These are phyloP conservation scores for Sebastes jordani DNA, from an alignment of 2,797 vertebrate species.

Conservation along the genomic window DNA sequence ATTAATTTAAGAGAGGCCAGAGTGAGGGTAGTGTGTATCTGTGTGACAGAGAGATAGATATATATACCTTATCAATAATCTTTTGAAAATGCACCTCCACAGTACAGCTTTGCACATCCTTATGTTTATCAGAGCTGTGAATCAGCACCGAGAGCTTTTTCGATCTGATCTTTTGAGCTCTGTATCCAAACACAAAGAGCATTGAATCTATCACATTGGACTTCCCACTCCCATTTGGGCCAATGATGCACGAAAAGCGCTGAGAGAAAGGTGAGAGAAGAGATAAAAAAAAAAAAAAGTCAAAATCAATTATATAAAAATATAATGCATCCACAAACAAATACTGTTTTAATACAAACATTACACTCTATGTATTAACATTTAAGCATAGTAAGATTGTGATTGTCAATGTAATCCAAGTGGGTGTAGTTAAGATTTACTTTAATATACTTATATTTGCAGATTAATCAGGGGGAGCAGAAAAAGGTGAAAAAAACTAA, in stretches of 20 bases:
- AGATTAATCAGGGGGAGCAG: conserved; percentile 4
- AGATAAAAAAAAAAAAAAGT: conserved; percentile 14
- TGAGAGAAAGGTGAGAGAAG: conserved; percentile 66
- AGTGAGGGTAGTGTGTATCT: conserved; percentile 13
- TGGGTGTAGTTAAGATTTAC: conserved; percentile 59
- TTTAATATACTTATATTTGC: conserved; percentile 40
- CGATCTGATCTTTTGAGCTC: conserved; percentile 98
- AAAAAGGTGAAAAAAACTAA: conserved; percentile 19
- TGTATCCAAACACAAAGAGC: conserved; percentile 99
- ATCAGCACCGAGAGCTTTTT: conserved; percentile 98
- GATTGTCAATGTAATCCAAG: conserved; percentile 5
- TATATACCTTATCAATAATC: conserved; percentile 95
- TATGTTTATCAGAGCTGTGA: conserved; percentile 93
- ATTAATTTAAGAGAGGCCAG: conserved; percentile 4
- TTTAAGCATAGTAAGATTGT: conserved; percentile 12
- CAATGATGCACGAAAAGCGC: conserved; percentile 99
- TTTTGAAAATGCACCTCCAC: conserved; percentile 99
- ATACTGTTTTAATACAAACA: background rate
- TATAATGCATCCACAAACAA: conserved; percentile 21
- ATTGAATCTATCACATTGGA: conserved; percentile 99
- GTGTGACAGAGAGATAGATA: conserved; percentile 25
- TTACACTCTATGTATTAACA: background rate
- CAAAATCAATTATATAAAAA: conserved; percentile 36
- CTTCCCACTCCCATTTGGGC: conserved; percentile 98
- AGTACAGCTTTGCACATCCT: conserved; percentile 92